These are phyloP conservation scores for Dicerorhinus sumatrensis DNA, from an alignment of 2,113 vertebrate species.

Conservation along the genomic window DNA sequence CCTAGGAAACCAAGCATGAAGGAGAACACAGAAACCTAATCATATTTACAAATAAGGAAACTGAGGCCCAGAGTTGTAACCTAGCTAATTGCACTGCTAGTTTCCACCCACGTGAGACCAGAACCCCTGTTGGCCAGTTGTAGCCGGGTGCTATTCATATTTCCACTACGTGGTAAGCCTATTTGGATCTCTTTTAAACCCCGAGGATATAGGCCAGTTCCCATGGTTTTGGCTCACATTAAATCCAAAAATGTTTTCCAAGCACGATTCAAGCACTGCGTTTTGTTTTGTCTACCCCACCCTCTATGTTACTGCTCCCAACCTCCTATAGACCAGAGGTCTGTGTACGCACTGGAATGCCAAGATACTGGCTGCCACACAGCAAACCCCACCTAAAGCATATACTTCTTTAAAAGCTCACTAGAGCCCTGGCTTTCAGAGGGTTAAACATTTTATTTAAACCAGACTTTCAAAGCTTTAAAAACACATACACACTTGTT, in stretches of 20 bases:
- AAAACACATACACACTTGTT: slow-evolving; percentile 61
- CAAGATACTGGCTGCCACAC: background rate
- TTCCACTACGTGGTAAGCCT: slow-evolving; percentile 57
- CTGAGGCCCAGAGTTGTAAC: background rate
- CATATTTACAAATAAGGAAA: background rate
- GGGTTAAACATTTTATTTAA: slow-evolving; percentile 76
- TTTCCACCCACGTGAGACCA: background rate
- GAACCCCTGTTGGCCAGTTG: background rate
- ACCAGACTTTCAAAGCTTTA: slow-evolving; percentile 65
- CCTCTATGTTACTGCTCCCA: slow-evolving; percentile 56
- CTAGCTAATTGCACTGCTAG: background rate
- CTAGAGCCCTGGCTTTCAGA: background rate
- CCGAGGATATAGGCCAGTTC: slow-evolving; percentile 70
- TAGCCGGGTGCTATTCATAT: background rate
- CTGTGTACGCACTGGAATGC: background rate
- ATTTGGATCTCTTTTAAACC: slow-evolving; percentile 61
- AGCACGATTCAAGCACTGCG: slow-evolving; percentile 56
- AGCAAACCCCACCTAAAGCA: background rate
- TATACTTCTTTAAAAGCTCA: background rate
- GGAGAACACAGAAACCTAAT: background rate
- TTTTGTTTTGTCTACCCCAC: slow-evolving; percentile 70
- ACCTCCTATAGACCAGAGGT: slow-evolving; percentile 1
- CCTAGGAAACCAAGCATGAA: background rate
- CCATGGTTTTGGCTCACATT: slow-evolving; percentile 69
- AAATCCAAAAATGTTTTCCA: slow-evolving; percentile 75